Percentiles rank a stretch among this genome's conserved stretches.
phyloP scores from a whole-genome alignment of 2,797 vertebrate genomes.

The Eutrigla gurnardus region DNA sequence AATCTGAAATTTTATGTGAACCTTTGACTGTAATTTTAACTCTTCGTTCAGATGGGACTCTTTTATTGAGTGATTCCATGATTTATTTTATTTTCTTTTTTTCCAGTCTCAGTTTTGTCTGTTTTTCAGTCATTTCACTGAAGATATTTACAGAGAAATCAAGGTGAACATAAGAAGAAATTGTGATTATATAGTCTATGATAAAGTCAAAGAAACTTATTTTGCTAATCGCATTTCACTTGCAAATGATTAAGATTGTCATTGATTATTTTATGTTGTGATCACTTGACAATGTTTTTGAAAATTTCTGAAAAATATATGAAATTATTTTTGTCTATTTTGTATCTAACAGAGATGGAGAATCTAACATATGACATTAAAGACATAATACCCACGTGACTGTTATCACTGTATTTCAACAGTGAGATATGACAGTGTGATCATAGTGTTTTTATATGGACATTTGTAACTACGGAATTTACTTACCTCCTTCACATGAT shows the following conservation, averaged over 20 bases:
- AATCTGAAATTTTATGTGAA: conserved; percentile 47
- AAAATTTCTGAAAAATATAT: conserved; percentile 71
- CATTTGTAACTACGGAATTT: conserved; percentile 73
- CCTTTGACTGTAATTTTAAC: conserved; percentile 54
- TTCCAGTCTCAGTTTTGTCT: not conserved
- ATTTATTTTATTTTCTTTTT: conserved; percentile 37
- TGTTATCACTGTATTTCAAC: conserved; percentile 68
- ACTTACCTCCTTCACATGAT: conserved; percentile 68
- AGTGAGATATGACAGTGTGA: conserved; percentile 47
- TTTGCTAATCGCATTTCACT: conserved; percentile 77
- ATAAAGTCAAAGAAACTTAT: conserved; percentile 74
- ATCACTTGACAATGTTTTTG: conserved; percentile 72
- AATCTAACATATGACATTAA: conserved; percentile 75
- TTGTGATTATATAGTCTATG: conserved; percentile 61
- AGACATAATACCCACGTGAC: conserved; percentile 67
- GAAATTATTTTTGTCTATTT: conserved; percentile 84
- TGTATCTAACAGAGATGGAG: conserved; percentile 77
- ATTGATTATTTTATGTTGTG: conserved; percentile 74
- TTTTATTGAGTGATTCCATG: conserved; percentile 47
- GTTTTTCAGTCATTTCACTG: conserved; percentile 43
- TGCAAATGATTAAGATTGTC: conserved; percentile 64
- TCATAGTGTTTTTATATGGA: conserved; percentile 74
- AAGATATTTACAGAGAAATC: conserved; percentile 64
- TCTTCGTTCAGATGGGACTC: conserved; percentile 44
- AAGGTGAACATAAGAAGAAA: conserved; percentile 43